Conservation (phyloP, 2,888 invertebrate genomes). For the Lypha dubia region DNA sequence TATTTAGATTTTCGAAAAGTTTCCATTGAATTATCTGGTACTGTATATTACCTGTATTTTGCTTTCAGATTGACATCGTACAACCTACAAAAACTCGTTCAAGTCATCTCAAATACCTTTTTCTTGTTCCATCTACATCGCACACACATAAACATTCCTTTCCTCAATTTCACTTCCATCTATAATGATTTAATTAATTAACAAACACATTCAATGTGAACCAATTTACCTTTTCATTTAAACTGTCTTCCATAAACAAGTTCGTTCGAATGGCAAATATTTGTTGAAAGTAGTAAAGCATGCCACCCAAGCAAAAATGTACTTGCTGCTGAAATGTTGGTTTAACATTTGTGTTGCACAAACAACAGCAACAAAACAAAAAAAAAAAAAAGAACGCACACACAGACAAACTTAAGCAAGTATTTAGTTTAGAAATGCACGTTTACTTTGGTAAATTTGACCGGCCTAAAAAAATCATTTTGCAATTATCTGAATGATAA, state of each 20-base stretch:
- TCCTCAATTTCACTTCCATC: neutral
- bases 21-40: too few species aligned
- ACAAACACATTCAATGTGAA: conserved; percentile 35
- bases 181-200: conserved; percentile 51
- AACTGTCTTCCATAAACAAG: conserved; percentile 15
- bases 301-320: conserved; percentile 34
- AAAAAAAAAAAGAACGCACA: too few species aligned
- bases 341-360: conserved; percentile 10
- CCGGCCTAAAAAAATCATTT: too few species aligned
- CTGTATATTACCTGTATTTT: too few species aligned
- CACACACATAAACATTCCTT: neutral
- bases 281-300: neutral
- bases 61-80: neutral
- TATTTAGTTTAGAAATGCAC: too few species aligned
- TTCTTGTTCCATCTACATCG: neutral
- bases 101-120: too few species aligned
- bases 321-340: conserved; percentile 28
- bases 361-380: too few species aligned
- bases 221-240: conserved; percentile 32
- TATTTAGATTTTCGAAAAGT: too few species aligned
- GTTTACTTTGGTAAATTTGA: too few species aligned
- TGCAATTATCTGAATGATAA: too few species aligned
- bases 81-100: neutral
- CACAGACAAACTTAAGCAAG: too few species aligned
- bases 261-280: neutral